Conservation (phyloP, 1,140 invertebrate species). For the Macrostomum lignano region DNA sequence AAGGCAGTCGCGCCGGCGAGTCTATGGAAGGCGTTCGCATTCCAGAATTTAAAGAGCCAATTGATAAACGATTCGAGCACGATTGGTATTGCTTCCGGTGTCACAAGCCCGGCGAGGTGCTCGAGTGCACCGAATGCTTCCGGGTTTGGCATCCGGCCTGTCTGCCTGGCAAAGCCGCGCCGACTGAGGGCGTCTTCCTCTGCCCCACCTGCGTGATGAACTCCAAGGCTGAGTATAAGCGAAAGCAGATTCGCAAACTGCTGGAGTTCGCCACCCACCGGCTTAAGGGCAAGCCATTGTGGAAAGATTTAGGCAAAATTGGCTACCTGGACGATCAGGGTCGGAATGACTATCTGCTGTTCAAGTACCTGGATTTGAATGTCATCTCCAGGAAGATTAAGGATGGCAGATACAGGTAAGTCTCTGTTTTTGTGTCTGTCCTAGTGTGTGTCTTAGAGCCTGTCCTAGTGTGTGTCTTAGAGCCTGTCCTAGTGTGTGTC, state of each 20-base stretch:
- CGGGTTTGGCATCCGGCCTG: constrained; percentile 40
- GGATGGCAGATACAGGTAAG: constrained; percentile 16
- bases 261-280: constrained; percentile 5
- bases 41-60: too few relatives aligned
- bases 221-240: constrained; percentile 1
- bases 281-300: background rate
- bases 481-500: too few relatives aligned
- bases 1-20: too few relatives aligned
- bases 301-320: constrained; percentile 5
- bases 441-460: too few relatives aligned
- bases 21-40: too few relatives aligned
- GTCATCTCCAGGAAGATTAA: constrained; percentile 32
- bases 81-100: constrained; percentile 51
- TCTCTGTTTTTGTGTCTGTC: too few relatives aligned
- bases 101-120: constrained; percentile 38
- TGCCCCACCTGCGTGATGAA: constrained; percentile 31
- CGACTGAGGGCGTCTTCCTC: too few relatives aligned
- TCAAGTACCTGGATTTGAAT: constrained; percentile 31
- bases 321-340: constrained; percentile 18
- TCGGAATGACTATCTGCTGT: constrained; percentile 23
- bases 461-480: too few relatives aligned
- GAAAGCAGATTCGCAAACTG: constrained; percentile 4
- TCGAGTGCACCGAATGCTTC: constrained; percentile 36
- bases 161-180: too few relatives aligned
- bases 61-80: constrained; percentile 20